Evolutionary conservation across 1,140 invertebrate species (phyloP), one percentile per base, ranked within the genome.

Genomic region (Scylla paramamosain): DNA sequence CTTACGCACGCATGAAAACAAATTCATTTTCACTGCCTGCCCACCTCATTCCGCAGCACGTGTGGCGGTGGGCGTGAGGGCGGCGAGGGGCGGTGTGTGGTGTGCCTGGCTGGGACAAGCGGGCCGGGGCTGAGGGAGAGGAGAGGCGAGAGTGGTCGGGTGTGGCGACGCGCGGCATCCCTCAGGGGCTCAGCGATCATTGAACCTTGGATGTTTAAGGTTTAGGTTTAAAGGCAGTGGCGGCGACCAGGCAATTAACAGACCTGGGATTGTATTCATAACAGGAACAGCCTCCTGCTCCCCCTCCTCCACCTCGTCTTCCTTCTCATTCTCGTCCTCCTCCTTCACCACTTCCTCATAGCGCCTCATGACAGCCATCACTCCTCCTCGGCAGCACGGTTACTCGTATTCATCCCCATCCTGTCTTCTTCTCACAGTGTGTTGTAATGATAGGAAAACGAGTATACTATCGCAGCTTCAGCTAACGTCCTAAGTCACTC

Each of bases 141-240:
- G 67, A 25, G 67, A 77, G 67, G 67, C 67, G 67, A 77, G 67
- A n/a, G 67, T 77, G 89, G 39, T 4, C 39, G 89, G 89, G 39
- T 91, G 86, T 52, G 82, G 82, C 91, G 46, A 86, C 25, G 1
- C 16, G 25, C 14, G 45, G 91, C 91, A 84, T 48, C 77, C 77
- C 67, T 77, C 25, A 77, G 67, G 67, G 67, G n/a, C 67, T 84
- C 82, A 46, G 91, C 91, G 91, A 93, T 93, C 91, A 93, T 93
- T 93, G 91, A 93, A 93, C 91, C 91, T 77, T 32, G 67, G n/a
- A 77, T 77, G 67, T 77, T 77, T 77, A 77, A 25, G 82, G 91
- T 86, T 86, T 86, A 86, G 67, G 91, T 91, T 91, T 91, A 91
- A 91, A 91, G 90, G 29, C 59, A 77, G 90, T 59, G 39, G 90